Conservation (phyloP, 92 coral and sea anemone genomes). For the Meandrina meandrites region DNA sequence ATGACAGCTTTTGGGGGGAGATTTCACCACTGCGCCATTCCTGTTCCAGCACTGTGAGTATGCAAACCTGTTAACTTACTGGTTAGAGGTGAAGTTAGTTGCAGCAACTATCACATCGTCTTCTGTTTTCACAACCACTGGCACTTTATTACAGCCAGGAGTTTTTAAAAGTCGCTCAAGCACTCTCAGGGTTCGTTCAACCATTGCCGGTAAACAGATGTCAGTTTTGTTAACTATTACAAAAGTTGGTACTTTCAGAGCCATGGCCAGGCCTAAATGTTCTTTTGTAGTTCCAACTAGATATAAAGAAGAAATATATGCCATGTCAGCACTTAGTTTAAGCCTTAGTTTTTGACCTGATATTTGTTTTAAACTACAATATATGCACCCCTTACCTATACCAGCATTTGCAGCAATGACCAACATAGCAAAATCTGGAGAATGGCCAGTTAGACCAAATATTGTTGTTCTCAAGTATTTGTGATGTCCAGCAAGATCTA, state of each 20-base stretch:
- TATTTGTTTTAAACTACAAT: too few relatives aligned
- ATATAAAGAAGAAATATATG: background rate
- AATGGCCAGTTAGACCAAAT: conserved; percentile 98
- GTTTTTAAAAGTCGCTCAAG: conserved; percentile 91
- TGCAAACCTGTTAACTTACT: too few relatives aligned
- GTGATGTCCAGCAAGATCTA: conserved; percentile 99
- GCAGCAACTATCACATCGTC: conserved; percentile 96
- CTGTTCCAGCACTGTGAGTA: too few relatives aligned
- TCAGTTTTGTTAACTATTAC: conserved; percentile 93
- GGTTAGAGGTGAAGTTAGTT: conserved; percentile 77
- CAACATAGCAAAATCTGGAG: conserved; percentile 97
- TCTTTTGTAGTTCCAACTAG: conserved; percentile 98
- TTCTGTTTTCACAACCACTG: conserved; percentile 68
- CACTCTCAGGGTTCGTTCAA: conserved; percentile 73
- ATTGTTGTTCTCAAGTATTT: conserved; percentile 95
- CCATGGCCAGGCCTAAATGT: conserved; percentile 94
- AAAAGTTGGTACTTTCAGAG: conserved; percentile 93
- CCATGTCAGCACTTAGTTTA: background rate
- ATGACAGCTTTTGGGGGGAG: too few relatives aligned
- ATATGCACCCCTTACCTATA: conserved; percentile 62
- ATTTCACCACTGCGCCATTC: too few relatives aligned
- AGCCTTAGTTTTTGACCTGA: background rate
- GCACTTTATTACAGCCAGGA: conserved; percentile 95
- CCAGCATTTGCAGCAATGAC: conserved; percentile 97
- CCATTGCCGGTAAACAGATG: conserved; percentile 68